A percentile compares a stretch with the other conserved stretches of the same genome.
phyloP scores from a whole-genome alignment of 2,797 vertebrate species.

The Coregonus suidteri region DNA sequence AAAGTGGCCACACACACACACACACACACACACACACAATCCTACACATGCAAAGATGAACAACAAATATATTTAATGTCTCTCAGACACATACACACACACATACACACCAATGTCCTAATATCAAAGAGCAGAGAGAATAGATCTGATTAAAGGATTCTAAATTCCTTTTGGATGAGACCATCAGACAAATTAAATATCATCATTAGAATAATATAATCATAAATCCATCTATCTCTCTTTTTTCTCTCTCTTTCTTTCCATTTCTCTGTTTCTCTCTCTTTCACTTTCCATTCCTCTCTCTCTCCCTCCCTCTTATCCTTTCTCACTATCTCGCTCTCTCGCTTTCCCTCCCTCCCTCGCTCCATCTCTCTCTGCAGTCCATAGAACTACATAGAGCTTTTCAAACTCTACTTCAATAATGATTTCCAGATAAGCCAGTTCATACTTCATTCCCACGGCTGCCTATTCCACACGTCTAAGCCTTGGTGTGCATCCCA shows the following conservation, averaged over 20 bases:
- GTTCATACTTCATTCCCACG: slow-evolving; percentile 40
- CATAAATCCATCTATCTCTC: slow-evolving; percentile 36
- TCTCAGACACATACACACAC: not conserved
- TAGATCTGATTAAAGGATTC: slow-evolving; percentile 46
- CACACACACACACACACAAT: not conserved
- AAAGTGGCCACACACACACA: too few relatives aligned
- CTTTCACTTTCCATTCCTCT: not conserved
- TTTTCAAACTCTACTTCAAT: slow-evolving; percentile 36
- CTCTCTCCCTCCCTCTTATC: not conserved
- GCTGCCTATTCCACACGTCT: slow-evolving; percentile 23
- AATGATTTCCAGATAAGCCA: slow-evolving; percentile 47
- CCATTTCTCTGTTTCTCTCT: not conserved
- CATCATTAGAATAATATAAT: slow-evolving; percentile 39
- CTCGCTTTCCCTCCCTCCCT: slow-evolving; percentile 3
- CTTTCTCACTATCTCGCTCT: not conserved
- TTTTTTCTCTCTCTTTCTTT: slow-evolving; percentile 16
- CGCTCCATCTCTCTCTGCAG: slow-evolving; percentile 7
- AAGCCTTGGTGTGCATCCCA: not conserved
- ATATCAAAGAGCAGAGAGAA: slow-evolving; percentile 34
- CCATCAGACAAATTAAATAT: slow-evolving; percentile 53
- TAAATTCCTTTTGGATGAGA: slow-evolving; percentile 33
- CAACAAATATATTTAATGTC: slow-evolving; percentile 2
- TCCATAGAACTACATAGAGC: slow-evolving; percentile 15
- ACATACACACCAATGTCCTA: slow-evolving; percentile 16
- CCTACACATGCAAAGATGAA: slow-evolving; percentile 8